These are phyloP conservation scores for Cephus runcator DNA, from an alignment of 2,888 invertebrate genomes.

Conservation along the genomic window DNA sequence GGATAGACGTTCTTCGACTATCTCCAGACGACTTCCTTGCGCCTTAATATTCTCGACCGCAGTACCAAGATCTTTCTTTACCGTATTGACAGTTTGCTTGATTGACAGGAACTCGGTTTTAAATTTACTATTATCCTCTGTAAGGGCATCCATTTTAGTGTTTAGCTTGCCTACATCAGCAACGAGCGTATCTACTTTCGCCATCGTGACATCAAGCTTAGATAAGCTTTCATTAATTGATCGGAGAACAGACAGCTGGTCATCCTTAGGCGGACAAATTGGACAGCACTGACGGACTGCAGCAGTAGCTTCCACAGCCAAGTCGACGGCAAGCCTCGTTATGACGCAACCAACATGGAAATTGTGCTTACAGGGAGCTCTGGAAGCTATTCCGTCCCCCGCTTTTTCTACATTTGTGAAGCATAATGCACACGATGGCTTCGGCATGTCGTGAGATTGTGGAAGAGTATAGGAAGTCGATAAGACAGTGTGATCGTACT, in stretches of 20 bases:
- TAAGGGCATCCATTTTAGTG: not conserved
- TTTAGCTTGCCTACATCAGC: not conserved
- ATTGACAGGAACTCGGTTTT: not conserved
- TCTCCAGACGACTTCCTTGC: not conserved
- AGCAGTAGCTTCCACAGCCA: not conserved
- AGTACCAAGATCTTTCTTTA: not conserved
- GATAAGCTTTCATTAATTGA: too few species aligned
- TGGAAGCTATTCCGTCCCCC: too few species aligned
- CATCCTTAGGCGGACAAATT: not conserved
- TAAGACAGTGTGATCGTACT: too few species aligned
- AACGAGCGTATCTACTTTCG: not conserved
- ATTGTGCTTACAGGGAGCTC: not conserved
- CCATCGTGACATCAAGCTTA: not conserved
- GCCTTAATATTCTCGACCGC: not conserved
- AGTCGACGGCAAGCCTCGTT: not conserved
- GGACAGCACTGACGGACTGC: not conserved
- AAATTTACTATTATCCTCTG: not conserved
- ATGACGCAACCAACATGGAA: not conserved
- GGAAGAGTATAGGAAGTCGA: too few species aligned
- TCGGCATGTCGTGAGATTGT: too few species aligned
- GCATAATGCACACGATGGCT: too few species aligned
- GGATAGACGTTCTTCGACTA: not conserved
- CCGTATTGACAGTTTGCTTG: not conserved
- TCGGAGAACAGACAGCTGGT: too few species aligned
- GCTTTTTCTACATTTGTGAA: too few species aligned